Conservation (phyloP, 2,797 vertebrate genomes). For the Molossus alvarezi region DNA sequence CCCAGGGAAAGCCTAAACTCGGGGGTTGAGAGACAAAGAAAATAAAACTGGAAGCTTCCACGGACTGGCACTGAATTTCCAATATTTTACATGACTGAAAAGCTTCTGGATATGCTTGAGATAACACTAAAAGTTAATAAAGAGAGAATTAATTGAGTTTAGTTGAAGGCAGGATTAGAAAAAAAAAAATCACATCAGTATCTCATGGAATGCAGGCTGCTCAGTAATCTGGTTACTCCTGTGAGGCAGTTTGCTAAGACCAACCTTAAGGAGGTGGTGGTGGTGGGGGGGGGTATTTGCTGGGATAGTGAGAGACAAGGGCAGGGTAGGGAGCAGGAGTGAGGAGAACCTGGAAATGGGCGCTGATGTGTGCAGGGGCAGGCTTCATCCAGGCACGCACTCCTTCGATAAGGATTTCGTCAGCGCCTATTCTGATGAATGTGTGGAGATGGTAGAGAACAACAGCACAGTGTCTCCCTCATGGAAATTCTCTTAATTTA, state of each 20-base stretch:
- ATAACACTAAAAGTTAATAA: slow-evolving; percentile 40
- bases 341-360: not conserved
- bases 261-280: not conserved
- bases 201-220: not conserved
- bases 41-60: slow-evolving; percentile 12
- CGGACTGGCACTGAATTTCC: slow-evolving; percentile 2
- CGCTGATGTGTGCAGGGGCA: not conserved
- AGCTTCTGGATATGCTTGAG: not conserved
- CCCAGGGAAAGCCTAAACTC: slow-evolving; percentile 41
- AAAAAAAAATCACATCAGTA: not conserved
- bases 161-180: not conserved
- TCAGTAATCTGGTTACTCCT: not conserved
- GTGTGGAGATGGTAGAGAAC: not conserved
- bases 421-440: not conserved
- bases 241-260: not conserved
- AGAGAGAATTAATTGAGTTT: not conserved
- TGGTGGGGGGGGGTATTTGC: not conserved
- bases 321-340: not conserved
- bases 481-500: slow-evolving; percentile 52
- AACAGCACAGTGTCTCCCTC: not conserved
- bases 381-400: not conserved
- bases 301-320: not conserved
- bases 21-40: not conserved
- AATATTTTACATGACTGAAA: slow-evolving; percentile 29
- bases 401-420: not conserved